Percentiles rank a stretch among this genome's conserved stretches.
These are phyloP conservation scores for Sinhomidia bicolor DNA, from an alignment of 2,888 invertebrate genomes.

Conservation along the genomic window DNA sequence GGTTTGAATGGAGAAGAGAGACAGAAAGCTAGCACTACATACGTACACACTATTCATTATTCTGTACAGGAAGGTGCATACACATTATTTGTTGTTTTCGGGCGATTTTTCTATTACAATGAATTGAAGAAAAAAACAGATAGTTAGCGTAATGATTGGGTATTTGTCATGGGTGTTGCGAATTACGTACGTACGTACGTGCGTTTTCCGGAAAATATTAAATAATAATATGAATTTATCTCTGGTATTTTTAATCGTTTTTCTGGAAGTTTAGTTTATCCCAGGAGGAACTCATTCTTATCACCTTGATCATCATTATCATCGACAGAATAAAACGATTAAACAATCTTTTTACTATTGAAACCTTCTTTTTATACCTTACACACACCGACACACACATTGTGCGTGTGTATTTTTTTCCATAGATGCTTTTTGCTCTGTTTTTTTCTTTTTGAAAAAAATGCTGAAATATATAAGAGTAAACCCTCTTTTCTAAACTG, in stretches of 20 bases:
- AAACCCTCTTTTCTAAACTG: neutral
- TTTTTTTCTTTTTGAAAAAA: neutral
- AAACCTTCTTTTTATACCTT: neutral
- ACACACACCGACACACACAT: neutral
- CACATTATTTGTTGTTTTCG: neutral
- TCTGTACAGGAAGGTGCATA: neutral
- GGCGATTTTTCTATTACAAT: constrained; percentile 4
- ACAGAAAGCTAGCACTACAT: neutral
- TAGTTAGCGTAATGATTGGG: constrained; percentile 36
- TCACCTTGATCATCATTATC: constrained; percentile 20
- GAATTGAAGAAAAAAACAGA: neutral
- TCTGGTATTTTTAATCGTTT: neutral
- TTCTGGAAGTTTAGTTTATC: neutral
- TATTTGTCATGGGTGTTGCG: constrained; percentile 32
- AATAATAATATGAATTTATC: neutral
- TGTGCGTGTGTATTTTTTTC: neutral
- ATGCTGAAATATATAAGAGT: neutral
- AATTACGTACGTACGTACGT: constrained; percentile 8
- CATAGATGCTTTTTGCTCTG: neutral
- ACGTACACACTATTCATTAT: constrained; percentile 38
- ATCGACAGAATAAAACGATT: neutral
- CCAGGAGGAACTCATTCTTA: constrained; percentile 16
- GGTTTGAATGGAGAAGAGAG: neutral
- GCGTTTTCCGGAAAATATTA: constrained; percentile 33
- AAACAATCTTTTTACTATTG: neutral